Evolutionary conservation across 2,113 vertebrate species (phyloP).

Genomic region (Apteryx mantelli): DNA sequence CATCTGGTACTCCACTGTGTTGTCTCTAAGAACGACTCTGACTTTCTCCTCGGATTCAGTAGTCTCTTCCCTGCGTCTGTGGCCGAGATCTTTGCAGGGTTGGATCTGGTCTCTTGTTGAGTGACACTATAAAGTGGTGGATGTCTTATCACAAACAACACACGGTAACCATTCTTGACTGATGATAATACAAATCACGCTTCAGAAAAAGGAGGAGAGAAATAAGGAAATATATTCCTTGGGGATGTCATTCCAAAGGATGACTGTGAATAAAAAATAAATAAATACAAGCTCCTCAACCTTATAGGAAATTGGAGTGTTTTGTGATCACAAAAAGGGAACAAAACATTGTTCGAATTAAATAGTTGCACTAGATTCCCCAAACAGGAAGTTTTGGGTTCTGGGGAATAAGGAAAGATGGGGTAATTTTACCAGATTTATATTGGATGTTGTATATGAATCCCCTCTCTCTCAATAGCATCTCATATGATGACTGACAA

Average conservation of each 20-base stretch:
- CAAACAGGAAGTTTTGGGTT: not conserved
- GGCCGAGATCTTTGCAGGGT: not conserved
- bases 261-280: not conserved
- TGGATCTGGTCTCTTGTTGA: not conserved
- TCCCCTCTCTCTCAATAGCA: no score
- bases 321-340: not conserved
- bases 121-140: rapidly evolving
- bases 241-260: not conserved
- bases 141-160: not conserved
- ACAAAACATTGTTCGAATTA: not conserved
- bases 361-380: not conserved
- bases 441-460: not conserved
- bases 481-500: not conserved
- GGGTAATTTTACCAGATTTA: not conserved
- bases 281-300: no score
- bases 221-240: not conserved
- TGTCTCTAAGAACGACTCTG: not conserved
- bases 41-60: not conserved
- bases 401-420: not conserved
- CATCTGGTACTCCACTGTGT: not conserved
- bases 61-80: not conserved
- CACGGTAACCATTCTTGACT: not conserved
- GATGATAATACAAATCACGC: not conserved
- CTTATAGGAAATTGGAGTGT: not conserved
- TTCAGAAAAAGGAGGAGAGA: not conserved